Conservation (phyloP, 2,888 invertebrate species). For the Napeogenes sylphis region DNA sequence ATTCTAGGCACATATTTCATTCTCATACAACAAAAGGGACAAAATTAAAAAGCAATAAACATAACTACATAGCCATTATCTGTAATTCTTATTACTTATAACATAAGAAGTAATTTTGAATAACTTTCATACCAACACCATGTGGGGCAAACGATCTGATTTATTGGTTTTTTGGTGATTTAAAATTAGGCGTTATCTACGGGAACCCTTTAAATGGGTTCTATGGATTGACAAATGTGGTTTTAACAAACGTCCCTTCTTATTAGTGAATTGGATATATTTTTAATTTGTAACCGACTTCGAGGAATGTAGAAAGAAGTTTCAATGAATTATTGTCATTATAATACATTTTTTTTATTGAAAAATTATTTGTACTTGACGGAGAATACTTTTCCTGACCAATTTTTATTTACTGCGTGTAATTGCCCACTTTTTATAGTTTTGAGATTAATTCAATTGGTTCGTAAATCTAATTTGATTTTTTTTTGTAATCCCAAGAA, state of each 20-base stretch:
- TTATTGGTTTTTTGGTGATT: constrained; percentile 62
- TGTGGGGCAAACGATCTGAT: constrained; percentile 55
- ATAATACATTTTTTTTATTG: background rate
- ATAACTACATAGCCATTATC: background rate
- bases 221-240: constrained; percentile 53
- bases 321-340: background rate
- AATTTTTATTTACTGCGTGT: constrained; percentile 9
- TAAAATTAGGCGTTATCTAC: constrained; percentile 62
- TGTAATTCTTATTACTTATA: background rate
- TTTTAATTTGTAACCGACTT: constrained; percentile 17
- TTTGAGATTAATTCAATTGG: no score
- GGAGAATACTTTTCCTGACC: background rate
- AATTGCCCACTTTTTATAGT: background rate
- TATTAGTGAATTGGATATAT: constrained; percentile 30
- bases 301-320: constrained; percentile 7
- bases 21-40: background rate
- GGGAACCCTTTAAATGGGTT: constrained; percentile 48
- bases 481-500: no score
- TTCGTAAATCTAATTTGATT: no score
- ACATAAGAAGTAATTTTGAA: background rate
- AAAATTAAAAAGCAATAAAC: constrained; percentile 5
- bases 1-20: constrained; percentile 1
- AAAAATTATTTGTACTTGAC: background rate
- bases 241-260: constrained; percentile 49
- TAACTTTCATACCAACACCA: constrained; percentile 28